Conservation (phyloP, 2,888 invertebrate genomes). For the Metacarcinus magister region DNA sequence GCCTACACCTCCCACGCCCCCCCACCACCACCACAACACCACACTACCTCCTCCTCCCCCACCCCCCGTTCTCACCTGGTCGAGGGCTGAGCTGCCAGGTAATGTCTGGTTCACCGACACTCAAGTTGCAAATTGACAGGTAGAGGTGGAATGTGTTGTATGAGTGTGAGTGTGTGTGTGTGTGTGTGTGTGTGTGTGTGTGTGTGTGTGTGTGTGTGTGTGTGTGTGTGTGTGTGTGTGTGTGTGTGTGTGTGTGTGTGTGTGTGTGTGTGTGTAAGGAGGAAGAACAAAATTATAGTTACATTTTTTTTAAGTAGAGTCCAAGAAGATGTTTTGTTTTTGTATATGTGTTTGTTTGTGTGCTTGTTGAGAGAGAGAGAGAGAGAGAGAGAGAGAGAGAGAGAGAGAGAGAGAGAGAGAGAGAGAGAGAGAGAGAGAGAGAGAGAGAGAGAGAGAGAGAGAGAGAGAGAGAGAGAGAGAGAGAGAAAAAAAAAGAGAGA, state of each 20-base stretch:
- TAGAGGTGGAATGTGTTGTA: not conserved
- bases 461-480: not conserved
- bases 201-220: not conserved
- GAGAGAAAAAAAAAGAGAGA: not conserved
- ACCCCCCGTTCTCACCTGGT: too few relatives aligned
- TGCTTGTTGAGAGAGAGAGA: not conserved
- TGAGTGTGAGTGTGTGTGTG: not conserved
- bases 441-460: not conserved
- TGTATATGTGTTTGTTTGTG: not conserved
- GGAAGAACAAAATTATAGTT: not conserved
- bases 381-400: constrained; percentile 50
- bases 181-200: constrained; percentile 14
- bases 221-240: not conserved
- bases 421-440: not conserved
- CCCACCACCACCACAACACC: too few relatives aligned
- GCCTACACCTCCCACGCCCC: too few relatives aligned
- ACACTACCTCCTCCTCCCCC: too few relatives aligned
- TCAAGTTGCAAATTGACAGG: too few relatives aligned
- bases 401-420: constrained; percentile 17
- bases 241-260: too few relatives aligned
- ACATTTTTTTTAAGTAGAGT: not conserved
- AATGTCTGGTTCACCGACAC: not conserved
- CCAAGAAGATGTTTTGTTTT: not conserved
- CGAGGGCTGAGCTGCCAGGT: too few relatives aligned
- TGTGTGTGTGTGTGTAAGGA: not conserved